Conservation (phyloP, 2,113 vertebrate species). For the Megatriorchis doriae region DNA sequence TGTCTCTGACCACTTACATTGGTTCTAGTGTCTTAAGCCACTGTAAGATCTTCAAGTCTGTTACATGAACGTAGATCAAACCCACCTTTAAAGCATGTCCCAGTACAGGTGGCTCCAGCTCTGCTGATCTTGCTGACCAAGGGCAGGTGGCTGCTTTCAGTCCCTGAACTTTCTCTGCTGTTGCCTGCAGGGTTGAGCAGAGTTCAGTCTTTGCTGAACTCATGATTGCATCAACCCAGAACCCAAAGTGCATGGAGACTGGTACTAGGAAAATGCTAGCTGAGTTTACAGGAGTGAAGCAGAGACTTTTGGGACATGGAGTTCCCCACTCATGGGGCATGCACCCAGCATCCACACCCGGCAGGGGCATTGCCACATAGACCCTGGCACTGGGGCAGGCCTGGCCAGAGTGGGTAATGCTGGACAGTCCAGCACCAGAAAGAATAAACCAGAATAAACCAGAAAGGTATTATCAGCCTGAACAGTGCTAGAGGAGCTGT, state of each 20-base stretch:
- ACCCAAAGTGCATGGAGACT: background rate
- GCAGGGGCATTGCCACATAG: background rate
- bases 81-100: background rate
- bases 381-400: background rate
- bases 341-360: rapidly evolving
- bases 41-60: background rate
- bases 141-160: background rate
- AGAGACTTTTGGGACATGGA: background rate
- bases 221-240: background rate
- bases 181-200: background rate
- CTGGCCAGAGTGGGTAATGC: background rate
- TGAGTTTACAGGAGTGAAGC: background rate
- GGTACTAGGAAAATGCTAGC: background rate
- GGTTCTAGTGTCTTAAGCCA: background rate
- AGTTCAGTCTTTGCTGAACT: background rate
- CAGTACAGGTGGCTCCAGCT: background rate
- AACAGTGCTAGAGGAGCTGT: background rate
- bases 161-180: background rate
- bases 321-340: background rate
- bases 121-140: background rate
- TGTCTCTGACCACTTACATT: background rate
- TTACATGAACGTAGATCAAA: background rate
- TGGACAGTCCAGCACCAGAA: background rate
- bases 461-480: background rate
- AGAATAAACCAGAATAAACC: background rate